Evolutionary conservation across 2,888 invertebrate genomes (phyloP).

Genomic region (Melolontha melolontha): DNA sequence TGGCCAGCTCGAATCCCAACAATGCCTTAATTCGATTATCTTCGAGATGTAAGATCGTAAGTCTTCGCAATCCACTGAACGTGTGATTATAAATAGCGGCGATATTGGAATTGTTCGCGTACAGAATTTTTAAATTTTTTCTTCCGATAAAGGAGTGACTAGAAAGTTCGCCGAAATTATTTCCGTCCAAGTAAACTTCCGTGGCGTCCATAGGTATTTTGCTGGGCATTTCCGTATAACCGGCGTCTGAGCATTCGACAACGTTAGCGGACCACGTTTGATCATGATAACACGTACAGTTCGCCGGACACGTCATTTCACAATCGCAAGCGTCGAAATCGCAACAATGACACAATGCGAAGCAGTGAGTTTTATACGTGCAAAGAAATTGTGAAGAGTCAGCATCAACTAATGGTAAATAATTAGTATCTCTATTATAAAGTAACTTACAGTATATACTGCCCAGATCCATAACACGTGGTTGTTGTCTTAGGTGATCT

Average conservation of each 20-base stretch:
- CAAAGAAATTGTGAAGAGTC: conserved; percentile 92
- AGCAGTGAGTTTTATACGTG: conserved; percentile 93
- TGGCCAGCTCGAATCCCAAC: conserved; percentile 85
- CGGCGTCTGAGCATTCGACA: conserved; percentile 88
- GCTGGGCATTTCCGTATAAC: conserved; percentile 85
- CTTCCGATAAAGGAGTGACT: conserved; percentile 93
- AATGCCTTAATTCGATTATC: conserved; percentile 85
- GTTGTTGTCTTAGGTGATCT: conserved; percentile 86
- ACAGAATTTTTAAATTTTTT: conserved; percentile 88
- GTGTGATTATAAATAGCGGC: conserved; percentile 89
- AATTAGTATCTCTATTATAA: conserved; percentile 85
- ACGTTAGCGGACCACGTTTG: conserved; percentile 94
- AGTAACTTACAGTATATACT: conserved; percentile 90
- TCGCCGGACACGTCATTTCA: conserved; percentile 94
- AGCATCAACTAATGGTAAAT: conserved; percentile 87
- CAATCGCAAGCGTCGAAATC: conserved; percentile 98
- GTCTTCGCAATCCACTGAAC: conserved; percentile 86
- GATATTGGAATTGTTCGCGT: conserved; percentile 90
- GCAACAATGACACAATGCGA: conserved; percentile 94
- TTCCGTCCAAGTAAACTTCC: conserved; percentile 93
- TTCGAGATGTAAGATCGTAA: conserved; percentile 86
- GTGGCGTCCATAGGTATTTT: conserved; percentile 96
- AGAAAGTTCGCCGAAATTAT: conserved; percentile 87
- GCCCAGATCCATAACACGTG: conserved; percentile 90
- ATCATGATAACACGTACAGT: conserved; percentile 96